Percentiles rank a stretch among this genome's conserved stretches.
phyloP scores from a whole-genome alignment of 2,888 invertebrate genomes.

The Heteropelma amictum region DNA sequence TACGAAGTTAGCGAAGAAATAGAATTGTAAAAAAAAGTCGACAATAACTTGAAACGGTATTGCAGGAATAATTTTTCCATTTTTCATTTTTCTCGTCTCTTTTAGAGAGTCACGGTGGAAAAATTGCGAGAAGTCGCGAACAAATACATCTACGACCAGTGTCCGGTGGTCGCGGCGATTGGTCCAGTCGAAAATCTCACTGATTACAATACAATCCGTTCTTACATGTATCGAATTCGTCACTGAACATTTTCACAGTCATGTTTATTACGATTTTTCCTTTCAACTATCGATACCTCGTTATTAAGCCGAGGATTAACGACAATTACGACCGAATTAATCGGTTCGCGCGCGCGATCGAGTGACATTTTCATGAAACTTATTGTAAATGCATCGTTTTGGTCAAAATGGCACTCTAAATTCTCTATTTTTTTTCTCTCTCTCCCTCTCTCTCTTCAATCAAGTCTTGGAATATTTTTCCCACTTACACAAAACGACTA shows the following conservation, averaged over 20 bases:
- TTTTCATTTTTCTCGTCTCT: slow-evolving; percentile 1
- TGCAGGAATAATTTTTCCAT: neutral
- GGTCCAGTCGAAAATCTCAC: slow-evolving; percentile 78
- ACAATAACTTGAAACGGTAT: neutral
- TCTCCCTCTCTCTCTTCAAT: neutral
- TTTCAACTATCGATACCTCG: slow-evolving; percentile 13
- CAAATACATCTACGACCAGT: slow-evolving; percentile 77
- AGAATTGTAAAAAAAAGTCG: neutral
- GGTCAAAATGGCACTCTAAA: slow-evolving; percentile 56
- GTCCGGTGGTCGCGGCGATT: slow-evolving; percentile 77
- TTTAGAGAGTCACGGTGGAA: slow-evolving; percentile 50
- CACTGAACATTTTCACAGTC: slow-evolving; percentile 26
- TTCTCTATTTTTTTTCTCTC: slow-evolving; percentile 27
- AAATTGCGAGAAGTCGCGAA: slow-evolving; percentile 62
- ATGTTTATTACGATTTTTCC: neutral
- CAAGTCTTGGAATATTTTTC: slow-evolving; percentile 51
- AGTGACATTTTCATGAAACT: slow-evolving; percentile 10
- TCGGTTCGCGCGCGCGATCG: too few species aligned
- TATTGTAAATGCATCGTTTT: slow-evolving; percentile 53
- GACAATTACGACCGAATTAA: slow-evolving; percentile 8
- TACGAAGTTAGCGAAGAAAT: slow-evolving; percentile 56
- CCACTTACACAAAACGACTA: slow-evolving; percentile 54
- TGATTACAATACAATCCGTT: slow-evolving; percentile 76
- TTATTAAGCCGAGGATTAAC: too few species aligned
- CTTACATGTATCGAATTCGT: slow-evolving; percentile 68